Conservation (phyloP, 2,797 vertebrate genomes). For the Yasuhikotakia modesta region DNA sequence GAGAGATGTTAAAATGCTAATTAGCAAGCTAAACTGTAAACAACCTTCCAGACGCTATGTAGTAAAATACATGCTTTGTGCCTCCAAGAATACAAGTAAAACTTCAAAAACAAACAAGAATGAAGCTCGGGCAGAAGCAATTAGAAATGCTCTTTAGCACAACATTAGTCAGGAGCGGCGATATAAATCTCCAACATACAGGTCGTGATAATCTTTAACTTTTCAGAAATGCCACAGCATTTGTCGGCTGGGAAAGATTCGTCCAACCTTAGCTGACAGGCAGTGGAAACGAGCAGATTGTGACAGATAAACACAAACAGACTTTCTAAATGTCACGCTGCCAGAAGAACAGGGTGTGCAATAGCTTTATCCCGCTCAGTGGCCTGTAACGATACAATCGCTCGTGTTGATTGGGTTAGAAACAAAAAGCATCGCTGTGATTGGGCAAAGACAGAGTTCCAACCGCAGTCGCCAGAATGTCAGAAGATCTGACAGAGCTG, state of each 20-base stretch:
- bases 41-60: constrained; percentile 19
- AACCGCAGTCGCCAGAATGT: constrained; percentile 60
- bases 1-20: constrained; percentile 17
- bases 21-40: constrained; percentile 33
- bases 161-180: constrained; percentile 9
- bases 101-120: constrained; percentile 18
- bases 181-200: constrained; percentile 30
- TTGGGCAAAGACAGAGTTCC: constrained; percentile 61
- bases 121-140: constrained; percentile 26
- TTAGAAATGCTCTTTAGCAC: constrained; percentile 28
- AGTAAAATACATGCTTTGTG: constrained; percentile 12
- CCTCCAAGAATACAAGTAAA: constrained; percentile 9
- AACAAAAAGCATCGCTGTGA: constrained; percentile 38
- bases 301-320: constrained; percentile 56
- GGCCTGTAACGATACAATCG: constrained; percentile 71
- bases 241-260: constrained; percentile 6
- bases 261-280: constrained; percentile 29
- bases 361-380: constrained; percentile 58
- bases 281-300: constrained; percentile 41
- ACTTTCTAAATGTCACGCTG: constrained; percentile 54
- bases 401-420: constrained; percentile 68
- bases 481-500: constrained; percentile 51
- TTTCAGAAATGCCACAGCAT: constrained; percentile 43
- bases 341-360: constrained; percentile 51
- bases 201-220: constrained; percentile 32